Evolutionary conservation across 2,888 invertebrate genomes (phyloP).

Genomic region (Scaptomyza caliginosa): DNA sequence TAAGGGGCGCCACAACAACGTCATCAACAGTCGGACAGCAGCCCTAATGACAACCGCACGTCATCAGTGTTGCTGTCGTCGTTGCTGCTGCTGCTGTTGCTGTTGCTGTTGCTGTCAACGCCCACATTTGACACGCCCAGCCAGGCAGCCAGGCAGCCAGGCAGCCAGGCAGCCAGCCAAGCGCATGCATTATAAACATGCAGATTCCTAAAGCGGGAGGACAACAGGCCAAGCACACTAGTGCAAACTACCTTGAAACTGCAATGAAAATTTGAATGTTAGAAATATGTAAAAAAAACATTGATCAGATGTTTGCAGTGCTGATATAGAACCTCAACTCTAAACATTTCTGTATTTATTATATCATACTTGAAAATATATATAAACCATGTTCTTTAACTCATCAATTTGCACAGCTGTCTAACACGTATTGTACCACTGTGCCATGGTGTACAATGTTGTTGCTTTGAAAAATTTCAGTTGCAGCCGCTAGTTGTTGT

Average conservation of each 20-base stretch:
- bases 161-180: conserved; percentile 51
- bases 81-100: conserved; percentile 16
- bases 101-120: conserved; percentile 49
- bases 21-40: conserved; percentile 59
- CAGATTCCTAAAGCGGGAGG: conserved; percentile 32
- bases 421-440: conserved; percentile 16
- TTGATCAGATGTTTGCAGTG: too few relatives aligned
- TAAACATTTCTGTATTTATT: too few relatives aligned
- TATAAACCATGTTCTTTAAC: too few relatives aligned
- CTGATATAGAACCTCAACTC: too few relatives aligned
- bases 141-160: conserved; percentile 42
- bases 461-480: conserved; percentile 38
- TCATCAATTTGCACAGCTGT: background rate
- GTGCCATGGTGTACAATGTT: conserved; percentile 22
- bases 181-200: conserved; percentile 55
- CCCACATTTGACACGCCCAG: conserved; percentile 73
- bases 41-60: conserved; percentile 78
- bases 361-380: too few relatives aligned
- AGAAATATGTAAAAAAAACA: background rate
- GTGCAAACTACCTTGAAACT: background rate
- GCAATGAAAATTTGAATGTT: background rate
- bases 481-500: conserved; percentile 18
- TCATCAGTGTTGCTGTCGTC: conserved; percentile 63
- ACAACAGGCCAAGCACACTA: conserved; percentile 19
- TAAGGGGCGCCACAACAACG: conserved; percentile 50